Percentiles rank a stretch among this genome's conserved stretches.
Evolutionary conservation across 2,888 invertebrate genomes (phyloP).

Genomic region (Sepiola atlantica): DNA sequence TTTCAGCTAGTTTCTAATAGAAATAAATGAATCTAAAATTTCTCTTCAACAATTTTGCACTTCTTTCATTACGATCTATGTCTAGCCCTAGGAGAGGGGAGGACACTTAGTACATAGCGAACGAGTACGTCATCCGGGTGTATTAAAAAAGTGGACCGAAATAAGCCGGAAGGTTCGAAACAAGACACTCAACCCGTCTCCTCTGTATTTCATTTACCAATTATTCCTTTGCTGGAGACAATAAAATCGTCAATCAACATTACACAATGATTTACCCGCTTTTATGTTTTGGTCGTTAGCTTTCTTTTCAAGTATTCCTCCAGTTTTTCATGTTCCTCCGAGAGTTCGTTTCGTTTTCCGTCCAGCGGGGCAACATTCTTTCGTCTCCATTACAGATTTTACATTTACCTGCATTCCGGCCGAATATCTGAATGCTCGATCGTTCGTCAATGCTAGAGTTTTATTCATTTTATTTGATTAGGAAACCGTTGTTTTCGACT

Average conservation of each 20-base stretch:
- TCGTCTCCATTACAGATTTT: neutral
- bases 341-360: neutral
- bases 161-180: neutral
- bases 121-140: neutral
- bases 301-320: neutral
- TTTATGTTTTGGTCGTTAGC: neutral
- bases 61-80: too few relatives aligned
- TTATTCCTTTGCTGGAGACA: neutral
- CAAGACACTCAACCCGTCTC: neutral
- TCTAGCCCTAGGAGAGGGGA: too few relatives aligned
- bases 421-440: neutral
- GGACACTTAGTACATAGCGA: neutral
- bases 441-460: neutral
- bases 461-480: neutral
- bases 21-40: too few relatives aligned
- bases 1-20: too few relatives aligned
- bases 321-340: neutral
- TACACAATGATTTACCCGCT: neutral
- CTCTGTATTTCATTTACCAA: neutral
- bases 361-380: neutral
- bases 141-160: neutral
- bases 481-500: neutral
- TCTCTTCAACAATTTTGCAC: too few relatives aligned
- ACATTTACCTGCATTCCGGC: neutral
- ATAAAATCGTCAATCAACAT: neutral